Base-by-base conservation (phyloP, 2,113 vertebrate genomes). In the Lophotis ruficrista region DNA sequence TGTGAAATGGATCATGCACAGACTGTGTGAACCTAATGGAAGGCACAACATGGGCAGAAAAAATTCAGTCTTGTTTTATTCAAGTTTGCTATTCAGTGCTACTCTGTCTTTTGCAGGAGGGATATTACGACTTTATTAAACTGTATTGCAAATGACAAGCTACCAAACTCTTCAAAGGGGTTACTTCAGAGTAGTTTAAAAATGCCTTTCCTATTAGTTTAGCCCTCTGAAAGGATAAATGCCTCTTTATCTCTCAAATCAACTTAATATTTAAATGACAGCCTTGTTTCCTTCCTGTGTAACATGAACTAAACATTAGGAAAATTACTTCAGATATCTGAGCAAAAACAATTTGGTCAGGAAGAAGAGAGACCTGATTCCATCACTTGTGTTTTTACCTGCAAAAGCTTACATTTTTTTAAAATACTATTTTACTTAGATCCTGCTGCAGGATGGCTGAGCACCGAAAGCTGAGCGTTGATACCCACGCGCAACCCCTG, bases 221-320 rank as follows among this genome's bases (percentile, higher is more conserved):
- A 77, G 71, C 13, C 30, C 14, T 89, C 69, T 64, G 54, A 79
- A 79, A 45, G 4, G n/a, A 76, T 64, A 91, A 60, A 76, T 0
- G 0, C 5, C 18, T 87, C 69, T 81, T 58, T 82, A 76, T 65
- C 70, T 82, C 33, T 60, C n/a, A 51, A 68, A 95, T 93, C 81
- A 82, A 79, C 53, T 31, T 68, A 81, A n/a, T 71, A 71, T 60
- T 84, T 87, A 65, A 88, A 80, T 28, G 35, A 41, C 37, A 81
- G 38, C 48, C 73, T 88, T 83, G 62, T 84, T 95, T 95, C 60
- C 48, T 93, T 92, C 86, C 85, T 90, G 56, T 41, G 56, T 56
- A 89, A 83, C 27, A 53, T 9, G 12, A 81, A 17, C 72, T 75
- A 81, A 81, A 83, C 48, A 43, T 56, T 54, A 58, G 4, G 48